These are phyloP conservation scores for Drosophila pseudoananassae DNA, from an alignment of 1,140 invertebrate species.

Conservation along the genomic window DNA sequence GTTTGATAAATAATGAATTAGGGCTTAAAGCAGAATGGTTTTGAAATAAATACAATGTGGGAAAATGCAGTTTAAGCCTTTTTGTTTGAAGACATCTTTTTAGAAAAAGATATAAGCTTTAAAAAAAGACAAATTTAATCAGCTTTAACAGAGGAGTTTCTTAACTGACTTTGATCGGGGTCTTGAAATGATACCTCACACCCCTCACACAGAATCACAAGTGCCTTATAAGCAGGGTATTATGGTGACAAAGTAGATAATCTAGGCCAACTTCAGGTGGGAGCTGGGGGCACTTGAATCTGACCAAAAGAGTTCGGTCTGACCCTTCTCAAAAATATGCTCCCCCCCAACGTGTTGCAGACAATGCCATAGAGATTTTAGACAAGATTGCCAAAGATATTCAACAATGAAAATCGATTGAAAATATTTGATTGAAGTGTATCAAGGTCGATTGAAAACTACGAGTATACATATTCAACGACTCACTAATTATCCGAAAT, in stretches of 20 bases:
- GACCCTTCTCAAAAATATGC: constrained; percentile 29
- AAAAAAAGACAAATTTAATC: too few species aligned
- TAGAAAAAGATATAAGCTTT: too few species aligned
- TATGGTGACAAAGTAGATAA: constrained; percentile 38
- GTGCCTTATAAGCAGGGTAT: constrained; percentile 13
- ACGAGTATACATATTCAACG: constrained; percentile 42
- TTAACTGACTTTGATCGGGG: constrained; percentile 17
- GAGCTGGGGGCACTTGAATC: constrained; percentile 12
- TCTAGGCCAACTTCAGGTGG: constrained; percentile 37
- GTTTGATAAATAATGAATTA: constrained; percentile 35
- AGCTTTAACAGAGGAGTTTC: neutral
- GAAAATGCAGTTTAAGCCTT: neutral
- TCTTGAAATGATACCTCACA: constrained; percentile 18
- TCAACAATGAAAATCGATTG: constrained; percentile 72
- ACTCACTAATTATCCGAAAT: constrained; percentile 58
- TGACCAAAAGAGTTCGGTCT: neutral
- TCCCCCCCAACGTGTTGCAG: constrained; percentile 40
- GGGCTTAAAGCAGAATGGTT: constrained; percentile 21
- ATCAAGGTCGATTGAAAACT: constrained; percentile 61
- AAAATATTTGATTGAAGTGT: constrained; percentile 79
- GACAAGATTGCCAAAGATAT: constrained; percentile 43
- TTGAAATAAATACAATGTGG: constrained; percentile 18
- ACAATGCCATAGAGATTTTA: constrained; percentile 60
- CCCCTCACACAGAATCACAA: constrained; percentile 11
- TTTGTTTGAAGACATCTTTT: neutral